These are phyloP conservation scores for Cervus canadensis DNA, from an alignment of 2,113 vertebrate species.

Conservation along the genomic window DNA sequence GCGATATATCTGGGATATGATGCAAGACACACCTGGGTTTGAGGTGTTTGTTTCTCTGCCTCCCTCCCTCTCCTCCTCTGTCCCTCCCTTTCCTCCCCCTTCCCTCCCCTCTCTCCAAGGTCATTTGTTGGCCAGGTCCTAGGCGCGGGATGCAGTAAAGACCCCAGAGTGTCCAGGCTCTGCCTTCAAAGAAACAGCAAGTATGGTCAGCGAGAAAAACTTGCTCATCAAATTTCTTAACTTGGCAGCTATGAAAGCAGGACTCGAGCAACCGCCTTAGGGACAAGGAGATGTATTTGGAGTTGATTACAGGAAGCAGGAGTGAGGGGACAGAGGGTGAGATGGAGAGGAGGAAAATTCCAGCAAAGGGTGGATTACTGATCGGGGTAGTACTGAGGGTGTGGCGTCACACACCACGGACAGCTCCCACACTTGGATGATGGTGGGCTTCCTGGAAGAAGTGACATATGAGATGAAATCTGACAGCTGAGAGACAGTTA, in stretches of 20 bases:
- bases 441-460: not conserved
- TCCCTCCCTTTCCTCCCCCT: too few species aligned
- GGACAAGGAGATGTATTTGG: not conserved
- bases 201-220: not conserved
- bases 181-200: not conserved
- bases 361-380: too few species aligned
- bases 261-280: not conserved
- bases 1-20: accelerated
- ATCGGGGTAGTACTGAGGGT: not conserved
- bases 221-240: accelerated
- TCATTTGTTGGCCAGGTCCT: not conserved
- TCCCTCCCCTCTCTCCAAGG: not conserved
- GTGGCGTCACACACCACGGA: not conserved
- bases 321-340: not conserved
- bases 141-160: not conserved
- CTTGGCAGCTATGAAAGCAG: not conserved
- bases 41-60: too few species aligned
- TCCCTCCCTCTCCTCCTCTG: too few species aligned
- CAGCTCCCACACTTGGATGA: not conserved
- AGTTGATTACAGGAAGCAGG: not conserved
- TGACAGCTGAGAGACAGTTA: not conserved
- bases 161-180: not conserved
- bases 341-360: not conserved
- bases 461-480: not conserved
- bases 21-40: not conserved